Base-by-base conservation (phyloP, 1,140 invertebrate genomes). In the Bombus turneri region DNA sequence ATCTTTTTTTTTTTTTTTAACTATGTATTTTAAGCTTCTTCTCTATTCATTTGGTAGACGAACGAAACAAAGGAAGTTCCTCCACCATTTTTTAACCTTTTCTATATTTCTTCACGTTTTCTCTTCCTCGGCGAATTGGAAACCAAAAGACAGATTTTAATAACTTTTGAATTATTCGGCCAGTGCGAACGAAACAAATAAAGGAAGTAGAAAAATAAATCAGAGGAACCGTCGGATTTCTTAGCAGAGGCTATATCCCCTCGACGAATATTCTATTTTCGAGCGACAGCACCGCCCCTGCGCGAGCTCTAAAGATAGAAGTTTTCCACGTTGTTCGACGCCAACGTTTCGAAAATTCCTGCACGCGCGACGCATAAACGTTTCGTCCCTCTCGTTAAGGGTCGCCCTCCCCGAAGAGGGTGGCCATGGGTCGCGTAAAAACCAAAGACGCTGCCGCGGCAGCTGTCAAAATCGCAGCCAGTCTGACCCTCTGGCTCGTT, bases 201-300 rank as follows among this genome's bases (percentile, higher is more conserved):
- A 59, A 37, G 28, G 12, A 13, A 31, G 81, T n/a, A 80, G 47
- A 64, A 71, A 53, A 73, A 73, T 62, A 72, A 80, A 64, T 53
- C 43, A 2, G 13, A 53, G 34, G 43, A 66, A 66, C 59, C 78
- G 41, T 57, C 39, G 79, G 84, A 88, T 86, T 74, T 83, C 80
- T 86, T 64, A 57, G 83, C 68, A 62, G 78, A 81, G 78, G 64
- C 66, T 57, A 83, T 82, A 85, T 87, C 71, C 64, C 83, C 69
- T 87, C 78, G 87, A 90, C 87, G 77, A 87, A 89, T 81, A 84
- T 92, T 94, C 94, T 95, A 95, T 95, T 95, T 95, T 94, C 79
- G 92, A 92, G 87, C 91, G 90, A 91, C 93, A 93, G 80, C 86
- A 85, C 91, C 89, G 87, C 86, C 90, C 83, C 86, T 91, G 85